Conservation (phyloP, 92 coral and sea anemone species). For the Palythoa caribaeorum region DNA sequence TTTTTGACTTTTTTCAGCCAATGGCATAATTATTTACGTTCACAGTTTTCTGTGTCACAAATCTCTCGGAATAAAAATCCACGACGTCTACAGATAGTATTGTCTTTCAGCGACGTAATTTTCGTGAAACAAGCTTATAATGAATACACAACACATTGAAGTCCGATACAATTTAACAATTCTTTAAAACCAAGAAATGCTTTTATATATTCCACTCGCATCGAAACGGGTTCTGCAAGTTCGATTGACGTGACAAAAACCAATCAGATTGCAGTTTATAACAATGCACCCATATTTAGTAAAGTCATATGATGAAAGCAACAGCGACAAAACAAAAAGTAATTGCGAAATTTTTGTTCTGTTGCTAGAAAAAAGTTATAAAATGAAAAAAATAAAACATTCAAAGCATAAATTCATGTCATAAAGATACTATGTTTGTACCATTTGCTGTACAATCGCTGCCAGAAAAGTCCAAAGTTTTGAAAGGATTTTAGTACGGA, state of each 20-base stretch:
- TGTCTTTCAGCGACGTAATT: neutral
- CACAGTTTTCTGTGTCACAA: neutral
- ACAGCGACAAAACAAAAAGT: neutral
- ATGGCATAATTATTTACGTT: constrained; percentile 5
- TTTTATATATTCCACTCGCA: neutral
- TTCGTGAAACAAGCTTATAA: too few species aligned
- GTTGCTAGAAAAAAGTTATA: neutral
- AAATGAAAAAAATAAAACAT: neutral
- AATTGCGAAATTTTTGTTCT: neutral
- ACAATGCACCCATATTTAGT: constrained; percentile 15
- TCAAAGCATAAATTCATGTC: neutral
- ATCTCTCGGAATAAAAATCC: neutral
- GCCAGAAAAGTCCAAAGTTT: neutral
- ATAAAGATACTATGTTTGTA: neutral
- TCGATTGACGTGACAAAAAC: neutral
- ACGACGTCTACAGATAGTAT: neutral
- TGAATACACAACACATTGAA: neutral
- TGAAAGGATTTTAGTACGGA: neutral
- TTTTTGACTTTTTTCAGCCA: neutral
- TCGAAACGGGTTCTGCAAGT: constrained; percentile 10
- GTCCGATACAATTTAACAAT: neutral
- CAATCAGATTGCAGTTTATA: constrained; percentile 45
- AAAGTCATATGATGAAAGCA: constrained; percentile 18
- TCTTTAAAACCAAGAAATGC: neutral
- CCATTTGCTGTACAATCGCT: neutral